Base-by-base conservation (phyloP, 1,140 invertebrate species). In the Hylaeus volcanicus region DNA sequence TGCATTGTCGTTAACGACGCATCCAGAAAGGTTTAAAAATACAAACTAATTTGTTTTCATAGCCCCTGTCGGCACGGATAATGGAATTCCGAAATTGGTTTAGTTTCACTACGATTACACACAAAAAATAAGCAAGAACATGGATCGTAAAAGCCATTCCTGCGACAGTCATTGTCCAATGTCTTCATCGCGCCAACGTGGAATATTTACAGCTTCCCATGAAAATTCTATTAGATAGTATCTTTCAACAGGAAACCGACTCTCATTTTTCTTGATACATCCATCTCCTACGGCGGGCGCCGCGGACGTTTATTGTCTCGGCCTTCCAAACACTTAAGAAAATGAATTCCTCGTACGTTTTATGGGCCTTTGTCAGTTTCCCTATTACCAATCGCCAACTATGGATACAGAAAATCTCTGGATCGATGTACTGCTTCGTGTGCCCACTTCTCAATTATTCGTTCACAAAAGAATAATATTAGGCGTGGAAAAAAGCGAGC, bases 201-300 rank as follows among this genome's bases (percentile, higher is more conserved):
- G 12, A 39, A 15, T 79, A 79, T 79, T 79, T 79, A 79, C 61
- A 37, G 51, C 66, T 71, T 51, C 60, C 51, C 77, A 79, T 79
- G 15, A 79, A 64, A 73, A 65, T 73, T 79, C 77, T 79, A 79
- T 79, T 79, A 65, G 51, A 73, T 37, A n/a, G 0, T 5, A 43
- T 14, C 14, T 11, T 79, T 26, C 37, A 79, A 72, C n/a, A 48
- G n/a, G 26, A 26, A 65, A 73, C 26, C 12, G 1, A 60, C 37
- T 41, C 5, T n/a, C 8, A 3, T 65, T 48, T 0, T 53, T 72
- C 45, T 64, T 45, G 26, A 53, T 61, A 37, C 41, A 37, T 9
- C 14, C 37, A 41, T 56, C 6, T 15, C 45, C 41, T 15, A 5
- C 9, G 8, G 8, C 43, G 26, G 8, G 8, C 43, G 26, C 4